These are phyloP conservation scores for Pristionchus fissidentatus DNA, from an alignment of 2,888 invertebrate species.

Conservation along the genomic window DNA sequence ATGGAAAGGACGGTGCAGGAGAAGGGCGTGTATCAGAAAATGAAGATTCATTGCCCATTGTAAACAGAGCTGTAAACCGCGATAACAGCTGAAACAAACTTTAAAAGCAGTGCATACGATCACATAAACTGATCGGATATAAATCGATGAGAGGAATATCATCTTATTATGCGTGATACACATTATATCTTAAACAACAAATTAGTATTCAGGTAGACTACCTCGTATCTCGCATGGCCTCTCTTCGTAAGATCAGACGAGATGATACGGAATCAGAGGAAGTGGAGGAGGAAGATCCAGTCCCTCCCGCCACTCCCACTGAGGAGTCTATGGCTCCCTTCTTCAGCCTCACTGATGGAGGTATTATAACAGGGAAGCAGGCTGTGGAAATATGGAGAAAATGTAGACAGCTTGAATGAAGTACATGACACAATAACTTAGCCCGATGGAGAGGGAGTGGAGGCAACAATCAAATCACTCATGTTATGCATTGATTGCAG, in stretches of 20 bases:
- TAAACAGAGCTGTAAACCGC: no score
- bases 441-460: not conserved
- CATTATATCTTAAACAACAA: no score
- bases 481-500: not conserved
- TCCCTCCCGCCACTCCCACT: not conserved
- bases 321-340: not conserved
- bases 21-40: not conserved
- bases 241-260: slow-evolving; percentile 19
- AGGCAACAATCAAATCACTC: not conserved
- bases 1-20: not conserved
- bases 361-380: not conserved
- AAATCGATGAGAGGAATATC: not conserved
- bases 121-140: not conserved
- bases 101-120: no score
- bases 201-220: slow-evolving; percentile 11
- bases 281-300: not conserved
- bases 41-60: no score
- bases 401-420: no score
- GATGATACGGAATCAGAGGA: not conserved
- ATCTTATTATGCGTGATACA: no score
- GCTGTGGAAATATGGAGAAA: no score
- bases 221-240: slow-evolving; percentile 3
- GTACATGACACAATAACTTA: not conserved
- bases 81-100: no score
- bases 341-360: slow-evolving; percentile 20